Percentiles rank a stretch among this genome's conserved stretches.
Conservation (phyloP, 2,888 invertebrate genomes). For the Clusia tigrina region DNA sequence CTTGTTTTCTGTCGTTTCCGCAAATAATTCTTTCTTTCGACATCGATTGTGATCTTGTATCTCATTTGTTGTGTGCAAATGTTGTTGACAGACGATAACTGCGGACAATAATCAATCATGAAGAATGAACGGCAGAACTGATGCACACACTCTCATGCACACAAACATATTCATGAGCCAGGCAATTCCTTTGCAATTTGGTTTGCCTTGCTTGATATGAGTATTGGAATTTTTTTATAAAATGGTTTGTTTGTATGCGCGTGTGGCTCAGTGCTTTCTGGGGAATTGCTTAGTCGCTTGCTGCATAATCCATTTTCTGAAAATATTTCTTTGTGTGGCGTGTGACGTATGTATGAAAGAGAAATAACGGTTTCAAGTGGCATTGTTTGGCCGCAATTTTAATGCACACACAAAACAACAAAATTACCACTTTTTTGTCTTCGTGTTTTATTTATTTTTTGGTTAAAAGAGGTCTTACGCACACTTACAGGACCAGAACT, state of each 20-base stretch:
- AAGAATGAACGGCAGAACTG: constrained; percentile 23
- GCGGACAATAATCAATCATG: constrained; percentile 57
- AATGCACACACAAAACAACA: not conserved
- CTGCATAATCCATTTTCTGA: constrained; percentile 51
- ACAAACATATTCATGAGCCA: not conserved
- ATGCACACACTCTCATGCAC: too few relatives aligned
- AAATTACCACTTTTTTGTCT: not conserved
- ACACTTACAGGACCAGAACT: not conserved
- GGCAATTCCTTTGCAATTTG: constrained; percentile 15
- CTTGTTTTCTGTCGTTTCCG: not conserved
- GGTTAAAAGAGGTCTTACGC: not conserved
- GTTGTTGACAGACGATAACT: constrained; percentile 63
- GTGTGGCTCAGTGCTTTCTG: too few relatives aligned
- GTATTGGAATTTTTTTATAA: constrained; percentile 16
- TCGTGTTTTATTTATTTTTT: not conserved
- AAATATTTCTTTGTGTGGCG: not conserved
- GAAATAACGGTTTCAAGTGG: constrained; percentile 7
- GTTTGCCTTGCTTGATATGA: constrained; percentile 19
- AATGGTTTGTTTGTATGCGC: too few relatives aligned
- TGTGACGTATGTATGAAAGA: not conserved
- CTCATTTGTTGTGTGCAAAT: constrained; percentile 41
- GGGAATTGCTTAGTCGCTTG: constrained; percentile 52
- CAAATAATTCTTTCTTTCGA: constrained; percentile 7
- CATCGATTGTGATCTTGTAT: constrained; percentile 12
- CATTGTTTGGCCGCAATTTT: not conserved